These are phyloP conservation scores for Stegodyphus mimosarum DNA, from an alignment of 1,140 invertebrate genomes.

Conservation along the genomic window DNA sequence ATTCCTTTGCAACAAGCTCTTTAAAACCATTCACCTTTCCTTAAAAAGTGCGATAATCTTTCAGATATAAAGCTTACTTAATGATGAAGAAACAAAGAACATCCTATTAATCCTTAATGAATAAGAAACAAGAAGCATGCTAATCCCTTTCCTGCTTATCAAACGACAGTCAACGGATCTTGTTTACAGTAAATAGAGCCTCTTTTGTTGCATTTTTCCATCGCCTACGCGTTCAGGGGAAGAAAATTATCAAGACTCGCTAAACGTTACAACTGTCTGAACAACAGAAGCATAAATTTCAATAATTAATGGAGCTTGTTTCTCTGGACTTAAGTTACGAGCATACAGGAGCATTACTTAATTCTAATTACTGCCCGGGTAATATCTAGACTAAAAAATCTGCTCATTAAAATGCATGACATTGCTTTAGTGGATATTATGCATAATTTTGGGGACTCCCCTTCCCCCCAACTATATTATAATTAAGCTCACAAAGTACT, in stretches of 20 bases:
- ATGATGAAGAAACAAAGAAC: too few species aligned
- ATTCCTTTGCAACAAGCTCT: not conserved
- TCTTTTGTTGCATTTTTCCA: too few species aligned
- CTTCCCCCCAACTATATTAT: conserved; percentile 29
- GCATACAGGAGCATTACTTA: conserved; percentile 37
- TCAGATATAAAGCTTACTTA: too few species aligned
- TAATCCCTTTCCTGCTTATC: too few species aligned
- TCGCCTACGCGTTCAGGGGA: too few species aligned
- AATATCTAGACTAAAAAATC: conserved; percentile 18
- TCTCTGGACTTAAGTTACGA: conserved; percentile 5
- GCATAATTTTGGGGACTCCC: conserved; percentile 1
- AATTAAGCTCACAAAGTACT: conserved; percentile 24
- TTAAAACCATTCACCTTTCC: too few species aligned
- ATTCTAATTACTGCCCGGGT: conserved; percentile 33
- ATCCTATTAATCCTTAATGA: too few species aligned
- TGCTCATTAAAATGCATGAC: conserved; percentile 44
- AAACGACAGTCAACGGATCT: not conserved
- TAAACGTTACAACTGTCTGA: conserved; percentile 19
- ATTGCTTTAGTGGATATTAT: conserved; percentile 45
- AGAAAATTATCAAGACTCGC: not conserved
- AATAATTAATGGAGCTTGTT: conserved; percentile 53
- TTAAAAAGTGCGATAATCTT: too few species aligned
- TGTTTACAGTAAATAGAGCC: not conserved
- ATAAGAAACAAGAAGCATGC: too few species aligned
- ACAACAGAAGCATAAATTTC: conserved; percentile 51